Evolutionary conservation across 2,113 vertebrate genomes (phyloP).

Genomic region (Poeciliopsis turrubarensis): DNA sequence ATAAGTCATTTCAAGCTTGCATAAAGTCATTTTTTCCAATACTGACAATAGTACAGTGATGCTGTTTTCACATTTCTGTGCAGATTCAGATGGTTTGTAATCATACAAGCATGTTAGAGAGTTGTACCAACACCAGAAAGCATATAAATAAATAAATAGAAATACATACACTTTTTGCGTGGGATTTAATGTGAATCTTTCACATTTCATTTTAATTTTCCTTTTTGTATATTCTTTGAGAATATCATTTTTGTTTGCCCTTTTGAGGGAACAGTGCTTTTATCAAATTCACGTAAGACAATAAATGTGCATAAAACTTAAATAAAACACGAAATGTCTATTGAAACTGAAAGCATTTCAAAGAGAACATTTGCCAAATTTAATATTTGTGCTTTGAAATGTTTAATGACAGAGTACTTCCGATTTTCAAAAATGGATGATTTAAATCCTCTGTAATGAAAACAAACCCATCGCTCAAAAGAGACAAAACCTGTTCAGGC

Average conservation of each 20-base stretch:
- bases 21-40: neutral
- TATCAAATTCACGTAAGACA: constrained; percentile 31
- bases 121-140: too few relatives aligned
- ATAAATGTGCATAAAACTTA: neutral
- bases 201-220: neutral
- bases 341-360: too few relatives aligned
- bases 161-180: neutral
- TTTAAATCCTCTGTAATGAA: constrained; percentile 39
- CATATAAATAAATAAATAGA: too few relatives aligned
- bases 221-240: constrained; percentile 47
- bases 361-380: neutral
- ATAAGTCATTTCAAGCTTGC: neutral
- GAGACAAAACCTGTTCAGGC: constrained; percentile 64
- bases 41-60: constrained; percentile 1
- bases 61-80: constrained; percentile 16
- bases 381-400: constrained; percentile 24
- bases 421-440: constrained; percentile 30
- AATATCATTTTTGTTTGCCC: constrained; percentile 13
- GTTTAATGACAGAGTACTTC: constrained; percentile 13
- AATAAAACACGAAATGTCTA: neutral
- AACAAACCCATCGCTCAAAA: constrained; percentile 65
- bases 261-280: constrained; percentile 40
- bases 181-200: too few relatives aligned
- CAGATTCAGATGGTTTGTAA: constrained; percentile 2
- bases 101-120: neutral